phyloP scores from a whole-genome alignment of 2,888 invertebrate genomes.

The Tineola bisselliella region DNA sequence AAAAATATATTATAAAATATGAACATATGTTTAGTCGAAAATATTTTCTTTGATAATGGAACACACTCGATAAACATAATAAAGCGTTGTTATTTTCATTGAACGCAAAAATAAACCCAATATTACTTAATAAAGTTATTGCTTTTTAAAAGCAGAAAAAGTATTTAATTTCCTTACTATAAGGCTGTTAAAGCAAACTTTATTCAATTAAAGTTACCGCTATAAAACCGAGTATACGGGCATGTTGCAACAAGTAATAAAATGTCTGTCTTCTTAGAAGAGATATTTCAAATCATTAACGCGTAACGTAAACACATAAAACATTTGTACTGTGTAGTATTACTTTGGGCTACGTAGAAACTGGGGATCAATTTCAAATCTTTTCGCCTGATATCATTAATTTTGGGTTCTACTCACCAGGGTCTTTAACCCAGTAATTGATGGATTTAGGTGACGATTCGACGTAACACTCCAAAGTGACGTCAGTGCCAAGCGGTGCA shows the following conservation, averaged over 20 bases:
- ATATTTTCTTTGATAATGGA: neutral
- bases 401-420: conserved; percentile 58
- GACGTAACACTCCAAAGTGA: conserved; percentile 86
- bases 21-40: neutral
- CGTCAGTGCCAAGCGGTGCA: conserved; percentile 85
- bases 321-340: no score
- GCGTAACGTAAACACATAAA: no score
- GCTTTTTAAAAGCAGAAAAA: neutral
- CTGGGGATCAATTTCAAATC: no score
- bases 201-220: neutral
- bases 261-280: neutral
- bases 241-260: neutral
- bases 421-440: conserved; percentile 88
- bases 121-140: neutral
- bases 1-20: neutral
- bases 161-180: neutral
- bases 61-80: neutral
- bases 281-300: neutral
- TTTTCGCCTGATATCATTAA: neutral
- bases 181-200: neutral
- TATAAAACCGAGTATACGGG: neutral
- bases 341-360: no score
- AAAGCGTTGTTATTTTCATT: neutral
- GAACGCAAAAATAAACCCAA: neutral
- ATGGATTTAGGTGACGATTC: conserved; percentile 90